Conservation (phyloP, 1,140 invertebrate genomes). For the Drosophila arizonae region DNA sequence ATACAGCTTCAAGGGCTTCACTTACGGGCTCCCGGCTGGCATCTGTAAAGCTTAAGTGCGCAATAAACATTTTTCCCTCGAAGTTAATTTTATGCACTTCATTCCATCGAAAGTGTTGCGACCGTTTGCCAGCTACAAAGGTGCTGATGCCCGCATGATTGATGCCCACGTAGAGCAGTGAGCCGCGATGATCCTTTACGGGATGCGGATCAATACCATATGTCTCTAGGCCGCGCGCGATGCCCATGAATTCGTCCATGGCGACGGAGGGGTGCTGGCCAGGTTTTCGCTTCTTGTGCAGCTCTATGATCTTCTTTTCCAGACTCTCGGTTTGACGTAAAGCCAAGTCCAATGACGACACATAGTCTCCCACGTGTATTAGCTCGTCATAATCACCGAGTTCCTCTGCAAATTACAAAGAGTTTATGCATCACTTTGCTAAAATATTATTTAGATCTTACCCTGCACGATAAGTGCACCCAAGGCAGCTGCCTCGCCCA, state of each 20-base stretch:
- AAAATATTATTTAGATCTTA: conserved; percentile 72
- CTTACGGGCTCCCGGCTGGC: conserved; percentile 83
- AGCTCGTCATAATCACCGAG: conserved; percentile 96
- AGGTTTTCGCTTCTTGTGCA: conserved; percentile 90
- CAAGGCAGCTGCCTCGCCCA: conserved; percentile 93
- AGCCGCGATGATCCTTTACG: conserved; percentile 90
- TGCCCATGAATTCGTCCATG: conserved; percentile 79
- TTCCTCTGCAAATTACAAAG: conserved; percentile 87
- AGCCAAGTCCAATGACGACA: conserved; percentile 94
- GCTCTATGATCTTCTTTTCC: conserved; percentile 94
- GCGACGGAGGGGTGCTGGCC: conserved; percentile 64
- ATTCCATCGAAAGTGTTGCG: conserved; percentile 97
- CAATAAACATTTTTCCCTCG: conserved; percentile 99
- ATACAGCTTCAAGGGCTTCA: background rate
- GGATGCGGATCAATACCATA: conserved; percentile 99
- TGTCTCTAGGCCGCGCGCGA: conserved; percentile 94
- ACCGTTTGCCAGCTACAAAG: conserved; percentile 95
- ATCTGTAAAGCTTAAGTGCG: conserved; percentile 91
- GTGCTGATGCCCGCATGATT: conserved; percentile 97
- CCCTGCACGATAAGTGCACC: conserved; percentile 97
- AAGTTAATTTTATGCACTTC: conserved; percentile 98
- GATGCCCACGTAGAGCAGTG: conserved; percentile 96
- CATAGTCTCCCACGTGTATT: conserved; percentile 94
- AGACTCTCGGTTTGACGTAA: conserved; percentile 95
- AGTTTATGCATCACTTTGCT: background rate